Conservation (phyloP, 2,113 vertebrate species). For the Pelmatolapia mariae region DNA sequence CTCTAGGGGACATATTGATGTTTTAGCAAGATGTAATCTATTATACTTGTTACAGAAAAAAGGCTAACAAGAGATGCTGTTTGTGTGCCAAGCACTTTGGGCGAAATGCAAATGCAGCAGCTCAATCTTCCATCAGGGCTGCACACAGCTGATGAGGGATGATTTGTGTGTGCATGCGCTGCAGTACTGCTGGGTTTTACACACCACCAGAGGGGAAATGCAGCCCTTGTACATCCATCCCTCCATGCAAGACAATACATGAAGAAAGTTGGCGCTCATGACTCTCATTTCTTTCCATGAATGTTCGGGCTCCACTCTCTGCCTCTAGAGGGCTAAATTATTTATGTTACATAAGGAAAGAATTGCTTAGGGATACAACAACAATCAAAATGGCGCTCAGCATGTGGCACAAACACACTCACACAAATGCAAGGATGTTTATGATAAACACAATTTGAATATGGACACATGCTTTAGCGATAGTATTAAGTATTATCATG, state of each 20-base stretch:
- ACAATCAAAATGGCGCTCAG: conserved; percentile 34
- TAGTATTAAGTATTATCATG: background rate
- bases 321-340: conserved; percentile 38
- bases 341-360: conserved; percentile 41
- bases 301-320: background rate
- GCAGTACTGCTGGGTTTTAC: background rate
- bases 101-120: conserved; percentile 45
- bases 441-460: background rate
- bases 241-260: background rate
- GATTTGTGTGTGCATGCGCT: background rate
- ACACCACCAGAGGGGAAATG: background rate
- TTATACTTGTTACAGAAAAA: conserved; percentile 11
- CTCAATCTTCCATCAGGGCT: conserved; percentile 7
- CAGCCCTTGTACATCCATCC: background rate
- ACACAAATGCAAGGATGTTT: background rate
- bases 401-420: background rate
- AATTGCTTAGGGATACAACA: conserved; percentile 16
- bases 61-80: conserved; percentile 29
- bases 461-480: background rate
- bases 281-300: conserved; percentile 18
- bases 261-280: conserved; percentile 4
- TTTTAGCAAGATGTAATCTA: conserved; percentile 27
- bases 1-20: background rate
- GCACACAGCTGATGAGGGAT: conserved; percentile 9
- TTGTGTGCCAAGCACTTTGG: conserved; percentile 34